These are phyloP conservation scores for Hippocampus mohnikei DNA, from an alignment of 2,113 vertebrate species.

Conservation along the genomic window DNA sequence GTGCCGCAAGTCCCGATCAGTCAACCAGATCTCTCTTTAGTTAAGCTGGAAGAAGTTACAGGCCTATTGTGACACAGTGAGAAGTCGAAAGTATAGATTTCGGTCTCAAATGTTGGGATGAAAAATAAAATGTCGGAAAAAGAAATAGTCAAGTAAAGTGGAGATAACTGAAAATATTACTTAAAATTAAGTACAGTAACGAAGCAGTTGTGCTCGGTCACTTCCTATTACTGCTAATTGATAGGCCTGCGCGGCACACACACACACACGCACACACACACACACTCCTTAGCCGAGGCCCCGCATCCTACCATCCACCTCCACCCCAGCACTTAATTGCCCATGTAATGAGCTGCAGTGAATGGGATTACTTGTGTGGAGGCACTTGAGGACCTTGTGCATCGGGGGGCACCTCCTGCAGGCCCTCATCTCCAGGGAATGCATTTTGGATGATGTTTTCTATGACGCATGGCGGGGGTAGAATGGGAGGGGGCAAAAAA, in stretches of 20 bases:
- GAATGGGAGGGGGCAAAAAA: background rate
- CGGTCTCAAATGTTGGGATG: too few relatives aligned
- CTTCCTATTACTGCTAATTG: background rate
- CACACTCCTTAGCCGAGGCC: slow-evolving; percentile 27
- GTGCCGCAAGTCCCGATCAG: too few relatives aligned
- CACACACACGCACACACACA: background rate
- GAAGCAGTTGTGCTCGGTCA: background rate
- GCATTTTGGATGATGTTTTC: slow-evolving; percentile 73
- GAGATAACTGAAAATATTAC: background rate
- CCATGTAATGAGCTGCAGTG: slow-evolving; percentile 79
- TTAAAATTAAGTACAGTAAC: background rate
- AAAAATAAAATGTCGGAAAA: too few relatives aligned
- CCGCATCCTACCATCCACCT: slow-evolving; percentile 47
- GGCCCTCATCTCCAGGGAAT: slow-evolving; percentile 73
- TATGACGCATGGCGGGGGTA: slow-evolving; percentile 49
- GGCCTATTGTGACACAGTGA: too few relatives aligned
- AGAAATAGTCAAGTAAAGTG: too few relatives aligned
- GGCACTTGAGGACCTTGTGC: slow-evolving; percentile 72
- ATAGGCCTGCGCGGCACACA: slow-evolving; percentile 6
- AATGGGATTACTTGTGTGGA: slow-evolving; percentile 79
- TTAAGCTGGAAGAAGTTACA: too few relatives aligned
- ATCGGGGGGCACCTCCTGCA: slow-evolving; percentile 75
- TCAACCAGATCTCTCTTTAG: too few relatives aligned
- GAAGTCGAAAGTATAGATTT: too few relatives aligned
- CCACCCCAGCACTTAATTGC: slow-evolving; percentile 83